Evolutionary conservation across 2,797 vertebrate genomes (phyloP), one percentile per base, ranked within the genome.

Genomic region (Periparus ater): DNA sequence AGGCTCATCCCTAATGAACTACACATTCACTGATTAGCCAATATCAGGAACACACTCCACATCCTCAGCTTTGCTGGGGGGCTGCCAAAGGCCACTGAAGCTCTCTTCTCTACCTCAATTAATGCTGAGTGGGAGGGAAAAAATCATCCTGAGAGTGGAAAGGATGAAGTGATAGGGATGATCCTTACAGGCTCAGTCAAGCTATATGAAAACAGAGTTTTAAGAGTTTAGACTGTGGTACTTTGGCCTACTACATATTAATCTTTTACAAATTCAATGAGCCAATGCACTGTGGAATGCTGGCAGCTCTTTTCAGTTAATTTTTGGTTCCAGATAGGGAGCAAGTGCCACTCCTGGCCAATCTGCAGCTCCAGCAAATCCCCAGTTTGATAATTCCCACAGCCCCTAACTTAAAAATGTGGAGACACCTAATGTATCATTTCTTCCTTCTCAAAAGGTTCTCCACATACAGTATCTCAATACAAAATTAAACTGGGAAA

Each of bases 11-110:
- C 22, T 13, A 16, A 71, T 14, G 32, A 51, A 17, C 13, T 19
- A 2, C 0, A 5, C 15, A 57, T 14, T 7, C 27, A 63, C 0
- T n/a, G 17, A 54, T 58, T 32, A 40, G 6, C 27, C 45, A 32
- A 10, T 8, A 80, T 10, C 34, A 77, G 48, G 40, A 60, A 51
- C 13, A 10, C 16, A 40, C 17, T 27, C 48, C 21, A 3, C 57
- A 17, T 9, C 50, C 70, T 36, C 38, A 76, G 44, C 23, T 71
- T 34, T 72, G 25, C 3, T 51, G 13, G 7, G 38, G 40, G 67
- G 21, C 23, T 75, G 53, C 42, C 30, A 47, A 50, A 89, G 13
- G 48, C 57, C 45, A 5, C 29, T 18, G 34, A 62, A 66, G 27
- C 7, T 66, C 5, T 48, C 26, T 19, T 16, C 9, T 40, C 47